Percentiles rank a stretch among this genome's conserved stretches.
phyloP scores from a whole-genome alignment of 2,888 invertebrate species.

The Pterobdella sp. region DNA sequence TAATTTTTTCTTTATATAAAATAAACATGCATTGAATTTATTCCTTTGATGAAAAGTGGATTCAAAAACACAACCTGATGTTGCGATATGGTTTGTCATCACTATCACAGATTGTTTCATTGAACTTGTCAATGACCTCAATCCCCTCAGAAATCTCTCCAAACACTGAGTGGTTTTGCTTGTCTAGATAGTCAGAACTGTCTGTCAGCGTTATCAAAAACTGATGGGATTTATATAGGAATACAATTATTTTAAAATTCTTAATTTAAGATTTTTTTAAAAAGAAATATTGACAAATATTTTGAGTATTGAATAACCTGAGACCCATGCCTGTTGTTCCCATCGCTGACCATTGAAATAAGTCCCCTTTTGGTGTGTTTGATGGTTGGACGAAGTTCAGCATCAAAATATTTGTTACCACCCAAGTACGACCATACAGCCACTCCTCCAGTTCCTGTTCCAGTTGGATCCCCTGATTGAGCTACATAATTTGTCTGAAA shows the following conservation, averaged over 20 bases:
- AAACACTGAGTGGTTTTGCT: conserved; percentile 83
- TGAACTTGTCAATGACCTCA: conserved; percentile 67
- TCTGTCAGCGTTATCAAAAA: conserved; percentile 87
- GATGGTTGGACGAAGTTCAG: conserved; percentile 80
- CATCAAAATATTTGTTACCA: conserved; percentile 80
- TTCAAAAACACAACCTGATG: conserved; percentile 55
- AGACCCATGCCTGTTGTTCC: conserved; percentile 66
- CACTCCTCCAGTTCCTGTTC: conserved; percentile 80
- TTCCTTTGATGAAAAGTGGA: too few relatives aligned
- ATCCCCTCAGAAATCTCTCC: conserved; percentile 81
- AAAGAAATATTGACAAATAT: neutral
- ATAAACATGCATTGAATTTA: too few relatives aligned
- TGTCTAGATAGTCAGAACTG: conserved; percentile 82
- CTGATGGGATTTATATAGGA: conserved; percentile 61
- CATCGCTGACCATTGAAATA: conserved; percentile 88
- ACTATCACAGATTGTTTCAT: conserved; percentile 85
- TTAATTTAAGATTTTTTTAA: neutral
- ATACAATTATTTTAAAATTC: neutral
- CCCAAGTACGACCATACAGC: conserved; percentile 78
- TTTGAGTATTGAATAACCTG: too few relatives aligned
- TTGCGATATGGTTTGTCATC: conserved; percentile 84
- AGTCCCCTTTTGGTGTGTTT: conserved; percentile 78
- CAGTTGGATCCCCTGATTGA: conserved; percentile 92
- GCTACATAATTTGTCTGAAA: conserved; percentile 80
- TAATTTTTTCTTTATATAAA: too few relatives aligned